phyloP scores from a whole-genome alignment of 1,140 invertebrate genomes.

The Drosophila tani region DNA sequence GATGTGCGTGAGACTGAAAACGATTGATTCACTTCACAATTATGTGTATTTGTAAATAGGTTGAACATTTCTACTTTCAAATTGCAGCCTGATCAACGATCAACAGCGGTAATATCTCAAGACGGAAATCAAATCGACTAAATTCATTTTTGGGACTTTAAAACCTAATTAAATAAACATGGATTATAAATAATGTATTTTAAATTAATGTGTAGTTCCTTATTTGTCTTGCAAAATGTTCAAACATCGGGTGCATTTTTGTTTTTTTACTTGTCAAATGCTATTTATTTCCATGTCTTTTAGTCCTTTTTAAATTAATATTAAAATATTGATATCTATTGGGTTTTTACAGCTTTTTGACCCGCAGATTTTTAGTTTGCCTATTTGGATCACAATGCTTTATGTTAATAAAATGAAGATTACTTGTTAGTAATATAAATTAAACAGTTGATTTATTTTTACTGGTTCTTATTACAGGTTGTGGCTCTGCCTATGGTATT shows the following conservation, averaged over 20 bases:
- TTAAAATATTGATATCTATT: neutral
- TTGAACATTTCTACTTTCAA: slow-evolving; percentile 44
- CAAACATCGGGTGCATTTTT: neutral
- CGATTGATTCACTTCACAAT: slow-evolving; percentile 26
- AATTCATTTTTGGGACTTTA: slow-evolving; percentile 36
- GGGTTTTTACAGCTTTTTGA: neutral
- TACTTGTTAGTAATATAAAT: neutral
- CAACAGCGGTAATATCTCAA: slow-evolving; percentile 55
- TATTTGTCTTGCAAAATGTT: neutral
- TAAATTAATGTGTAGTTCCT: slow-evolving; percentile 5
- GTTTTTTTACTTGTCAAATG: neutral
- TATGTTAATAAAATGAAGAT: slow-evolving; percentile 1
- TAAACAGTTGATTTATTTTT: neutral
- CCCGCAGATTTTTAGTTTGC: neutral
- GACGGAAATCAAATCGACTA: slow-evolving; percentile 49
- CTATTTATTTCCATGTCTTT: neutral
- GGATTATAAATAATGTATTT: slow-evolving; percentile 25
- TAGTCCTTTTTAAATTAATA: neutral
- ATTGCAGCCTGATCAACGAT: slow-evolving; percentile 46
- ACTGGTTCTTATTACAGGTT: neutral
- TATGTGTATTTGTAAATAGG: slow-evolving; percentile 39
- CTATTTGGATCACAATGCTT: neutral
- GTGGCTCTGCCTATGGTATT: neutral
- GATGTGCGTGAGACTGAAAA: slow-evolving; percentile 71
- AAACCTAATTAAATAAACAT: slow-evolving; percentile 29